Evolutionary conservation across 2,888 invertebrate genomes (phyloP), one percentile per base, ranked within the genome.

Genomic region (Torymus aiolomorphi): DNA sequence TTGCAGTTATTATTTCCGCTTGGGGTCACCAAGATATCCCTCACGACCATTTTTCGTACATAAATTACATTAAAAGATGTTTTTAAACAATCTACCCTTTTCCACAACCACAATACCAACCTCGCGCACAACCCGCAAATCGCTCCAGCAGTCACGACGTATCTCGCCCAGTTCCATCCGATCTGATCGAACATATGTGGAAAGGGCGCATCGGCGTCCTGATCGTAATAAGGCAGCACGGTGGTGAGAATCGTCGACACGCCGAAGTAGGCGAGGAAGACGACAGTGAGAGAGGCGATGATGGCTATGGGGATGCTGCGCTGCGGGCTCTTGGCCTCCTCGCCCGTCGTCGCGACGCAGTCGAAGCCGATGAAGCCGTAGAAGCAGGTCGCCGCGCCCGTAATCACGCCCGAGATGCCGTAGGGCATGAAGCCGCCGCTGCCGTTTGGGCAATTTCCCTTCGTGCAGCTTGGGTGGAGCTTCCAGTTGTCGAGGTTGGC

Each of bases 341-440:
- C 98, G 12, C 97, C 93, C n/a, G 96, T 95, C 0, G 96, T 96
- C 18, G 96, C 96, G 82, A 96, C 97, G 88, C 96, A 96, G 91
- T 98, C 98, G 91, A 98, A 98, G 0, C 98, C 98, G 83, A 98
- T 97, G 87, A 97, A 98, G 2, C 96, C 97, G 88, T 97, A 98
- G 91, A 98, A 98, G 89, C 96, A 97, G n/a, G 94, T 94, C 0
- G 96, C 96, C 1, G 96, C 96, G 0, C 96, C 97, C 82, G 93
- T 93, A 82, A 97, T 94, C 82, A 96, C 93, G 1, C 96, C 97
- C 0, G 93, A 92, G 20, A 95, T 86, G 0, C 97, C 97, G 89
- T 94, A 97, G 0, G 97, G 97, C 75, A 95, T 94, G 90, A 97
- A 97, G 1, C 97, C 97, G 0, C 97, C 97, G 11, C 87, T 88